phyloP scores from a whole-genome alignment of 2,113 vertebrate genomes.

The Lagopus muta region DNA sequence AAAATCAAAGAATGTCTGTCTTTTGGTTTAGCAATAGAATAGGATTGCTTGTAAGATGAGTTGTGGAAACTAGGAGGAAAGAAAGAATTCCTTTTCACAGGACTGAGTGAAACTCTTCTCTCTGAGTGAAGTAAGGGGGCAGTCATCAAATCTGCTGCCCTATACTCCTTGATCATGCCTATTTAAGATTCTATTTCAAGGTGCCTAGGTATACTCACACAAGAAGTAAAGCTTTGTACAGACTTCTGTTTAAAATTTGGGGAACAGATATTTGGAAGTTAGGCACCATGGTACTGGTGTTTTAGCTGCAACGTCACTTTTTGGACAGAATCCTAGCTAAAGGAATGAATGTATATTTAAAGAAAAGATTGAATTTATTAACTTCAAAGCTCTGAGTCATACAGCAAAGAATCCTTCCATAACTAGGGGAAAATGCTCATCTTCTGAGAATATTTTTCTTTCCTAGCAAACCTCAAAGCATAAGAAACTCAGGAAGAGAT shows the following conservation, averaged over 20 bases:
- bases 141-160: background rate
- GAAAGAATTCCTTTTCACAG: background rate
- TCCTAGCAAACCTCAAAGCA: background rate
- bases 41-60: background rate
- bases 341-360: background rate
- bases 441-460: slow-evolving; percentile 1
- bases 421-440: background rate
- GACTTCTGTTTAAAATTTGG: background rate
- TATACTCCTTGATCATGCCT: background rate
- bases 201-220: background rate
- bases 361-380: background rate
- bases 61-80: background rate
- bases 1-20: background rate
- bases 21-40: background rate
- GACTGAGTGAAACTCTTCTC: background rate
- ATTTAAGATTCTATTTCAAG: background rate
- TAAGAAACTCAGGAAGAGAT: background rate
- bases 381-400: slow-evolving; percentile 24
- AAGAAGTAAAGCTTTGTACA: background rate
- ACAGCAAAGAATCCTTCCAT: background rate
- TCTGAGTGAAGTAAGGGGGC: background rate
- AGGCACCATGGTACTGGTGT: background rate
- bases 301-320: background rate
- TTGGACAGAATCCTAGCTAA: background rate
- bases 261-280: background rate